Percentiles rank a stretch among this genome's conserved stretches.
Evolutionary conservation across 2,113 vertebrate genomes (phyloP).

Genomic region (Trinectes maculatus): DNA sequence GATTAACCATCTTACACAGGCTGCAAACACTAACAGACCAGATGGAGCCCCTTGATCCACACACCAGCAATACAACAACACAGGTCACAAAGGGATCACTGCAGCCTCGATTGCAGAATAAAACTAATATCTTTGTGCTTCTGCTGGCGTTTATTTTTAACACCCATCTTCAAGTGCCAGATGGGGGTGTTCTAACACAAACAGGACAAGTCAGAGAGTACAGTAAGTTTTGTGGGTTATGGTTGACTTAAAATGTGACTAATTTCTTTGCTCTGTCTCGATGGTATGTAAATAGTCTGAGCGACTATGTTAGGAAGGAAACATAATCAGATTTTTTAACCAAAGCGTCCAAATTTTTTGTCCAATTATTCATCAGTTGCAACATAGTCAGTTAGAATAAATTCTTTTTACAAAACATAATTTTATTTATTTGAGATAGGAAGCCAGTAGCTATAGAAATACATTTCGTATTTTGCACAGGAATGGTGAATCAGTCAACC

Average conservation of each 20-base stretch:
- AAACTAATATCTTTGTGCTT: conserved; percentile 2
- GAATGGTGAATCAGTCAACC: not conserved
- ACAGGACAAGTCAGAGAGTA: not conserved
- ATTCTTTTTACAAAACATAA: no score
- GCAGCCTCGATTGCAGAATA: conserved; percentile 1
- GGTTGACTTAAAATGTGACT: not conserved
- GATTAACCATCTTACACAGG: conserved; percentile 43
- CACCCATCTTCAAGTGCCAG: not conserved
- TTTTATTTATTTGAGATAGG: no score
- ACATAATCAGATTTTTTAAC: no score
- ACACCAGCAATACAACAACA: conserved; percentile 10
- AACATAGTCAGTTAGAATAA: no score
- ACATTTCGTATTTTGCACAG: no score
- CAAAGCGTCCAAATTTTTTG: no score
- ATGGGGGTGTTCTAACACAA: not conserved
- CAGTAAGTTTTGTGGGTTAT: not conserved
- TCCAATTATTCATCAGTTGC: no score
- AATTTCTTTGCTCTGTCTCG: not conserved
- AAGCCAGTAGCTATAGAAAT: no score
- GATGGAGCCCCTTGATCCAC: conserved; percentile 43
- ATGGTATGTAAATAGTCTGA: not conserved
- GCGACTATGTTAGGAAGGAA: not conserved
- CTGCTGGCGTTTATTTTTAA: not conserved
- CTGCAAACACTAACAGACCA: conserved; percentile 34
- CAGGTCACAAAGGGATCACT: not conserved